Evolutionary conservation across 1,140 invertebrate genomes (phyloP).

Genomic region (Panagrolaimus sp.): DNA sequence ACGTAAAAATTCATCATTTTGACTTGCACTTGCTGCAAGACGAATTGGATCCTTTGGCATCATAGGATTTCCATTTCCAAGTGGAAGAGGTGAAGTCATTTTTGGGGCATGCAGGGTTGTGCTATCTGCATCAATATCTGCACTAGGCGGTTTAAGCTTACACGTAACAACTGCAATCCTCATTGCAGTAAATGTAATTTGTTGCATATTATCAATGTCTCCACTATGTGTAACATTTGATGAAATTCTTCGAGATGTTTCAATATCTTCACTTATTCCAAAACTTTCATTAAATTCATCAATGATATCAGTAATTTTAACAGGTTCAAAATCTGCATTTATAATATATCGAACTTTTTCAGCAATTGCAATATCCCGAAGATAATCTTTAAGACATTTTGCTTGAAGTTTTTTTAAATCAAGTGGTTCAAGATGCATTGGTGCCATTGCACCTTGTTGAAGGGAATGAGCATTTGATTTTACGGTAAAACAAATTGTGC

Average conservation of each 20-base stretch:
- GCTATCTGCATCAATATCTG: conserved; percentile 26
- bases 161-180: conserved; percentile 59
- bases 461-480: conserved; percentile 53
- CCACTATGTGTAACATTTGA: conserved; percentile 58
- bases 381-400: conserved; percentile 50
- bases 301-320: conserved; percentile 49
- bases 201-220: conserved; percentile 58
- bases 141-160: conserved; percentile 58
- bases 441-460: conserved; percentile 31
- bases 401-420: conserved; percentile 56
- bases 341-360: conserved; percentile 57
- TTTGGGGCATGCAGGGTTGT: neutral
- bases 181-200: conserved; percentile 59
- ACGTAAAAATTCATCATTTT: conserved; percentile 51
- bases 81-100: neutral
- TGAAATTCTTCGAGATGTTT: conserved; percentile 51
- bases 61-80: no score
- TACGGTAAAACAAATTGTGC: conserved; percentile 58
- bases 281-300: conserved; percentile 38
- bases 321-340: conserved; percentile 44
- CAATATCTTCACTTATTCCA: conserved; percentile 35
- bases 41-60: conserved; percentile 12
- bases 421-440: conserved; percentile 56
- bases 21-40: conserved; percentile 32
- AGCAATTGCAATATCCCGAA: conserved; percentile 49